These are phyloP conservation scores for Epinephelus malabaricus DNA, from an alignment of 2,797 vertebrate genomes.

Conservation along the genomic window DNA sequence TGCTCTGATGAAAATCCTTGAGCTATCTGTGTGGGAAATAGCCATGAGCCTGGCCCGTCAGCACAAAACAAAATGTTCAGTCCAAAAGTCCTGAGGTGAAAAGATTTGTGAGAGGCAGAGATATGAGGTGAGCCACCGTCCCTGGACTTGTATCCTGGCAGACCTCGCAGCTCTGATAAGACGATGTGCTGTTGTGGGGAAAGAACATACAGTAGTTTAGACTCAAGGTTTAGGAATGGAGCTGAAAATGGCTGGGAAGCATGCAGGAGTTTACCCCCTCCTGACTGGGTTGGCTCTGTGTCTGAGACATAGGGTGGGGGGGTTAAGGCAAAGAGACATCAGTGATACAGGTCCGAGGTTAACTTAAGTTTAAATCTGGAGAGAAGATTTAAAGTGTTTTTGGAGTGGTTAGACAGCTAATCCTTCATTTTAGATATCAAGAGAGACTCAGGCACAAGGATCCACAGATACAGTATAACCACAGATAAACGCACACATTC, in stretches of 20 bases:
- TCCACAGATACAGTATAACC: too few relatives aligned
- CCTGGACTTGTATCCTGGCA: conserved; percentile 62
- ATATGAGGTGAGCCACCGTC: conserved; percentile 34
- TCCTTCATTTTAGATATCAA: too few relatives aligned
- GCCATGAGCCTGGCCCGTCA: neutral
- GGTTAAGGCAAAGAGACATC: too few relatives aligned
- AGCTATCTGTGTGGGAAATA: neutral
- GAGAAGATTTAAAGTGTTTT: too few relatives aligned
- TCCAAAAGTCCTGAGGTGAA: neutral
- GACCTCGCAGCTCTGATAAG: conserved; percentile 62
- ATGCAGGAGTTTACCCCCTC: too few relatives aligned
- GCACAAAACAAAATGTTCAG: neutral
- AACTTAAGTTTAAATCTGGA: too few relatives aligned
- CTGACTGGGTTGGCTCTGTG: neutral
- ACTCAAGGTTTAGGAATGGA: conserved; percentile 56
- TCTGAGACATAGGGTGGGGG: neutral
- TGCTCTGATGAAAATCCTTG: neutral
- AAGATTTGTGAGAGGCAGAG: neutral
- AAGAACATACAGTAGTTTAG: conserved; percentile 46
- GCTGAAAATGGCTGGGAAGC: conserved; percentile 1
- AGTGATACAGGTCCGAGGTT: too few relatives aligned
- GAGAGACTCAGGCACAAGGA: too few relatives aligned
- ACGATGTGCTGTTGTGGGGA: conserved; percentile 1
- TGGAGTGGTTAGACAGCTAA: too few relatives aligned
- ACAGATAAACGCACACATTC: too few relatives aligned